A percentile compares a stretch with the other conserved stretches of the same genome.
These are phyloP conservation scores for Hyperoplus immaculatus DNA, from an alignment of 2,797 vertebrate species.

Conservation along the genomic window DNA sequence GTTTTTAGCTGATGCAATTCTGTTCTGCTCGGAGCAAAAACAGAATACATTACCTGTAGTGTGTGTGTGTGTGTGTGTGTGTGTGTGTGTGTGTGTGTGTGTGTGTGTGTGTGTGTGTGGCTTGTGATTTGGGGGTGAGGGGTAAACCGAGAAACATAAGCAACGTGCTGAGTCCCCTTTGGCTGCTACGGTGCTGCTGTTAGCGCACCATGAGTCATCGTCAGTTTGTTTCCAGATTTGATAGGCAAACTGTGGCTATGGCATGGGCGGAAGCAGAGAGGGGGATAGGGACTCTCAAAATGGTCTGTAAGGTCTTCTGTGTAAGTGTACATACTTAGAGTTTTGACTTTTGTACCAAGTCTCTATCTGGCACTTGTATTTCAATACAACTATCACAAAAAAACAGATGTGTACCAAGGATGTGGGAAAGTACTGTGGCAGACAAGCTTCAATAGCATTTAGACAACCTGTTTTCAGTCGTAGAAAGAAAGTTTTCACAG, in stretches of 20 bases:
- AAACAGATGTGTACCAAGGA: background rate
- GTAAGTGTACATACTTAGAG: background rate
- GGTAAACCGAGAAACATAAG: constrained; percentile 47
- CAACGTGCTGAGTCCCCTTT: constrained; percentile 58
- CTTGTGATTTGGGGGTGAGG: background rate
- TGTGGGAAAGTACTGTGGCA: background rate
- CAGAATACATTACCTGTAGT: constrained; percentile 34
- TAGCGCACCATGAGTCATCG: constrained; percentile 67
- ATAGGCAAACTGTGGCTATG: constrained; percentile 28
- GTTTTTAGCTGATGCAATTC: constrained; percentile 41
- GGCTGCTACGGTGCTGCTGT: constrained; percentile 62
- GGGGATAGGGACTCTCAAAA: background rate
- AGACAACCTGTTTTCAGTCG: constrained; percentile 9
- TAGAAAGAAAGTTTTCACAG: constrained; percentile 1
- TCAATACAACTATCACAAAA: too few species aligned
- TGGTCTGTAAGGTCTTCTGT: background rate
- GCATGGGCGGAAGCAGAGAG: background rate
- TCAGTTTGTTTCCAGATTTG: constrained; percentile 60
- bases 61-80: constrained; percentile 16
- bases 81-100: constrained; percentile 25
- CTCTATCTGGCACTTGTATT: background rate
- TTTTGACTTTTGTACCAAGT: background rate
- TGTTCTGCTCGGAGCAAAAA: constrained; percentile 34
- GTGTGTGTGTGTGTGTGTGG: constrained; percentile 16
- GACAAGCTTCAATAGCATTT: background rate